These are phyloP conservation scores for Masnerella sp. DNA, from an alignment of 2,888 invertebrate genomes.

Conservation along the genomic window DNA sequence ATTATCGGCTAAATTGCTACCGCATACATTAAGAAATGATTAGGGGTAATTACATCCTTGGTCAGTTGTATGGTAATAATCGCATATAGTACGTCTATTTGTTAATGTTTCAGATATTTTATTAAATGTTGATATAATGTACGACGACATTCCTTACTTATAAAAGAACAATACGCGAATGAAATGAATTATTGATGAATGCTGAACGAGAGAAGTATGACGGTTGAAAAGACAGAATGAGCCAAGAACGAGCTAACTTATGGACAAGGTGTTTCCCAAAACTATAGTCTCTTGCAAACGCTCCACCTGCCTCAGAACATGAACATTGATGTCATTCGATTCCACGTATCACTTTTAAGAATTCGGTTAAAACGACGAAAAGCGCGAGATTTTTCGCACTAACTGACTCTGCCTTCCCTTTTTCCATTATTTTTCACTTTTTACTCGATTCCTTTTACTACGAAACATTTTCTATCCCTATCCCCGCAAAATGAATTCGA, in stretches of 20 bases:
- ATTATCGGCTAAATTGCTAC: slow-evolving; percentile 67
- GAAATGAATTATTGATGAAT: slow-evolving; percentile 42
- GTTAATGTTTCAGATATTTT: slow-evolving; percentile 77
- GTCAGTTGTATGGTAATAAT: slow-evolving; percentile 71
- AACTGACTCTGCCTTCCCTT: too few relatives aligned
- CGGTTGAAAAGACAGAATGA: slow-evolving; percentile 37
- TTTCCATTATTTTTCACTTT: too few relatives aligned
- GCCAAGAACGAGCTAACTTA: slow-evolving; percentile 45
- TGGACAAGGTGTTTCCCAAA: slow-evolving; percentile 50
- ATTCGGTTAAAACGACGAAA: slow-evolving; percentile 30
- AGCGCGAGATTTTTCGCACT: slow-evolving; percentile 45
- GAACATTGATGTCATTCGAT: slow-evolving; percentile 55
- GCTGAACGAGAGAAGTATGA: slow-evolving; percentile 33
- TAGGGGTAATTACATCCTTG: slow-evolving; percentile 65
- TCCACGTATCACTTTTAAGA: slow-evolving; percentile 41
- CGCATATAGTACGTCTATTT: slow-evolving; percentile 74
- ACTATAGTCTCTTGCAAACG: slow-evolving; percentile 62
- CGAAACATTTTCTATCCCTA: too few relatives aligned
- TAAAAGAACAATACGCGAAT: slow-evolving; percentile 57
- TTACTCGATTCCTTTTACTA: too few relatives aligned
- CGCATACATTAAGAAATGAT: slow-evolving; percentile 67
- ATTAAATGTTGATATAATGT: slow-evolving; percentile 77
- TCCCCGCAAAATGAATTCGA: too few relatives aligned
- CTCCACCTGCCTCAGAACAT: slow-evolving; percentile 64
- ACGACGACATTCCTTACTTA: slow-evolving; percentile 76